A percentile compares a stretch with the other conserved stretches of the same genome.
Evolutionary conservation across 2,888 invertebrate species (phyloP).

Genomic region (Erebia ligea): DNA sequence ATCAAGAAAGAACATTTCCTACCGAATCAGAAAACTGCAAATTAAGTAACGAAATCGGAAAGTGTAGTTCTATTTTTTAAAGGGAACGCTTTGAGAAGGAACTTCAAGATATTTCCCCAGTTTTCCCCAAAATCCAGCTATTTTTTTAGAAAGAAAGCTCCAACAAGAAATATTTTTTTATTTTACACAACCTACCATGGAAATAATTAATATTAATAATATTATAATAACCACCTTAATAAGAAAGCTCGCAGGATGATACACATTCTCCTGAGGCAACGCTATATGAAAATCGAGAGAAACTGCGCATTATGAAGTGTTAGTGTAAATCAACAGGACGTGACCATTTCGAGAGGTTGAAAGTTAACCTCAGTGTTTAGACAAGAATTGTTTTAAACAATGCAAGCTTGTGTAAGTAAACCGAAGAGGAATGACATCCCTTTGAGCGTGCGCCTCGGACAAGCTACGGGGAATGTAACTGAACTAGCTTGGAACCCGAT

Average conservation of each 20-base stretch:
- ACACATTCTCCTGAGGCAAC: not conserved
- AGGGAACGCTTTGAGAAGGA: no score
- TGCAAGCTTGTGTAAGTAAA: slow-evolving; percentile 37
- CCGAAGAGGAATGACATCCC: slow-evolving; percentile 35
- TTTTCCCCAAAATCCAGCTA: no score
- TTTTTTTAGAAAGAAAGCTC: no score
- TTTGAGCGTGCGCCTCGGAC: slow-evolving; percentile 29
- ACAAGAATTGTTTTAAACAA: slow-evolving; percentile 40
- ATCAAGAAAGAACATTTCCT: no score
- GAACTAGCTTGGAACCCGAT: not conserved
- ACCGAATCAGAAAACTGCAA: no score
- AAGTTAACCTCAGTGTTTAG: slow-evolving; percentile 40
- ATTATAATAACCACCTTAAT: not conserved
- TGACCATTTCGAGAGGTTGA: slow-evolving; percentile 40
- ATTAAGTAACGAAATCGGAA: no score
- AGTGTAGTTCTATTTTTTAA: no score
- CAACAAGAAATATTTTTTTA: no score
- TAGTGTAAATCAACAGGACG: slow-evolving; percentile 40
- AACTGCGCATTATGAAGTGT: slow-evolving; percentile 37
- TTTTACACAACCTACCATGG: no score
- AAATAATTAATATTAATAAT: not conserved
- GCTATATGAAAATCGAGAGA: slow-evolving; percentile 26
- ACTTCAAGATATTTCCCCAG: no score
- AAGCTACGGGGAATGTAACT: slow-evolving; percentile 16
- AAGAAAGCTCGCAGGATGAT: slow-evolving; percentile 1